Base-by-base conservation (phyloP, 2,797 vertebrate genomes). In the Psittacula echo region DNA sequence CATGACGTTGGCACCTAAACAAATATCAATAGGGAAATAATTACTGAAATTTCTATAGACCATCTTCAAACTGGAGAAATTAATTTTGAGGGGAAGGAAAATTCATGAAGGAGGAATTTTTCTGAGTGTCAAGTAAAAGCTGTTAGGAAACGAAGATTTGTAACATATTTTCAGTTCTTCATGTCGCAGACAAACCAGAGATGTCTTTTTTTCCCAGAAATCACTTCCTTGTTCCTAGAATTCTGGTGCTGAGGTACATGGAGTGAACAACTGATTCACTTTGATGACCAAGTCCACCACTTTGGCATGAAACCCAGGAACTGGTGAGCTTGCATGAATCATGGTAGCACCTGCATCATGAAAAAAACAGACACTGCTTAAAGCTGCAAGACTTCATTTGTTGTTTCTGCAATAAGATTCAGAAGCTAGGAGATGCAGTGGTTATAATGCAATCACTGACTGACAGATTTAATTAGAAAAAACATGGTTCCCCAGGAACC, bases 401-500 rank as follows among this genome's bases (percentile, higher is more conserved):
- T 41, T 61, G 24, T 73, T 85, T 91, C 53, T 60, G 60, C 34
- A 79, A 77, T 44, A 37, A 91, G 44, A 62, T 39, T 84, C 61
- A 58, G 80, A 84, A 42, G 62, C 29, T 58, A 58, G 23, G 34
- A 92, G 42, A n/a, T 64, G 30, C 8, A 34, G 13, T 39, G 47
- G 22, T 56, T 94, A 82, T 85, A 91, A 67, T 82, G 41, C 27
- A 79, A 18, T 85, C 30, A 19, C 18, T 67, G 64, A 23, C n/a
- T 93, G 78, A 56, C 68, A 89, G 60, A 56, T 70, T 21, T 73
- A 70, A 87, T 87, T 91, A 94, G 48, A 79, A 89, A 51, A 82
- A 77, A 44, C 30, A 47, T 17, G 8, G 21, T 62, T 65, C 21
- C 66, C 10, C 53, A 48, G 48, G 37, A 94, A 89, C 8, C 64